Base-by-base conservation (phyloP, 2,113 vertebrate species). In the Cyanoramphus novaezelandiae region DNA sequence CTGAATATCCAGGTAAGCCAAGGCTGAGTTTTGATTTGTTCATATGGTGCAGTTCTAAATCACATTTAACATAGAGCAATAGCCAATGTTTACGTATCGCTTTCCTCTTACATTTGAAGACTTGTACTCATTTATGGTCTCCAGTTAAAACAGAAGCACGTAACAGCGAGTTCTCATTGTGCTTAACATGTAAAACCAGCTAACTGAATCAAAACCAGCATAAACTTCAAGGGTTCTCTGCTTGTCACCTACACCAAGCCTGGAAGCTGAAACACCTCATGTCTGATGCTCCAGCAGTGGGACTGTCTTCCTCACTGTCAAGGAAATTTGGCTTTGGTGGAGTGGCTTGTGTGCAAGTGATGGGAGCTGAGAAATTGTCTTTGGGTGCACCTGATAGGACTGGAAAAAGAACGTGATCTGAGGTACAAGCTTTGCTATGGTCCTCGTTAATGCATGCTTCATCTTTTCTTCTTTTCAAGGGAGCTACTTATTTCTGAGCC, bases 401-500 rank as follows among this genome's bases (percentile, higher is more conserved):
- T 72, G 70, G 70, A 62, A 82, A 60, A 43, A 86, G 80, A 95
- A 87, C 0, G 13, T 71, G 86, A 94, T 86, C 93, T 9, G 62
- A 87, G 81, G 65, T 84, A 71, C 74, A 91, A 15, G 65, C 44
- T 64, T 67, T 91, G 52, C 59, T 79, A 93, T 91, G 93, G 64
- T 92, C 83, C 59, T 93, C 4, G 5, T 94, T 94, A 92, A 46
- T 9, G 1, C 65, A 82, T 39, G 77, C 88, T 92, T 87, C 80
- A 87, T 79, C 83, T 86, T 84, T 11, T 76, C 77, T 71, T 84
- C 88, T 79, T 71, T 95, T 91, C 49, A 92, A 95, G 65, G 55
- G 83, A 96, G 74, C 80, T 71, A 5, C 88, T 94, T 43, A 67
- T 89, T 94, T 79, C 83, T 33, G 65, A 87, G 92, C 95, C 81